These are phyloP conservation scores for Galaxea fascicularis DNA, from an alignment of 92 coral and sea anemone genomes.

Conservation along the genomic window DNA sequence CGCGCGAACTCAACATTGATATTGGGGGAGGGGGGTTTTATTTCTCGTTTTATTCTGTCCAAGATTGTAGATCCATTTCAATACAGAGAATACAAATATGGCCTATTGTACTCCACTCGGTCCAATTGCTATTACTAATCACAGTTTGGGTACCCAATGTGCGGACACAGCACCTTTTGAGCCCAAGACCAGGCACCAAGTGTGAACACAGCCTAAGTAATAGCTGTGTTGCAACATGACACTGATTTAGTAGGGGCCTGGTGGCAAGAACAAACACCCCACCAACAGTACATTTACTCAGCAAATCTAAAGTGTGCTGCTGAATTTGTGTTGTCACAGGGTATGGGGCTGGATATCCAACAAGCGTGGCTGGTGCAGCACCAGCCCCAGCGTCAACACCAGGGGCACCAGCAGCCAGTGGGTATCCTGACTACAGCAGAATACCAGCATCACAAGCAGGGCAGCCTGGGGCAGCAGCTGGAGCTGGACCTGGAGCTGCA, in stretches of 20 bases:
- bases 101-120: too few relatives aligned
- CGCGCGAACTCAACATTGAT: too few relatives aligned
- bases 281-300: not conserved
- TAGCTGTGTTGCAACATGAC: too few relatives aligned
- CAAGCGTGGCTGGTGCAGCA: slow-evolving; percentile 6
- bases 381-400: slow-evolving; percentile 28
- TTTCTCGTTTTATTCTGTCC: too few relatives aligned
- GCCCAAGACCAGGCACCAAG: too few relatives aligned
- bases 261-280: not conserved
- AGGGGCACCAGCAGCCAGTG: not conserved
- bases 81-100: too few relatives aligned
- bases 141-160: too few relatives aligned
- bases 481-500: slow-evolving; percentile 20
- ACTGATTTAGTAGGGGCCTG: not conserved
- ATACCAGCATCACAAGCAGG: slow-evolving; percentile 40
- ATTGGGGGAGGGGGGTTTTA: too few relatives aligned
- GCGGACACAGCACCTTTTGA: too few relatives aligned
- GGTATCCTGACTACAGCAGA: slow-evolving; percentile 36
- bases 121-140: too few relatives aligned
- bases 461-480: slow-evolving; percentile 43
- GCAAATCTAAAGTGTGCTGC: not conserved
- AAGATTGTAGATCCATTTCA: too few relatives aligned
- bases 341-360: slow-evolving; percentile 35
- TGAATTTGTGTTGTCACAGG: not conserved
- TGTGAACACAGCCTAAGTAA: too few relatives aligned